Conservation (phyloP, 2,113 vertebrate species). For the Bostrychus sinensis region DNA sequence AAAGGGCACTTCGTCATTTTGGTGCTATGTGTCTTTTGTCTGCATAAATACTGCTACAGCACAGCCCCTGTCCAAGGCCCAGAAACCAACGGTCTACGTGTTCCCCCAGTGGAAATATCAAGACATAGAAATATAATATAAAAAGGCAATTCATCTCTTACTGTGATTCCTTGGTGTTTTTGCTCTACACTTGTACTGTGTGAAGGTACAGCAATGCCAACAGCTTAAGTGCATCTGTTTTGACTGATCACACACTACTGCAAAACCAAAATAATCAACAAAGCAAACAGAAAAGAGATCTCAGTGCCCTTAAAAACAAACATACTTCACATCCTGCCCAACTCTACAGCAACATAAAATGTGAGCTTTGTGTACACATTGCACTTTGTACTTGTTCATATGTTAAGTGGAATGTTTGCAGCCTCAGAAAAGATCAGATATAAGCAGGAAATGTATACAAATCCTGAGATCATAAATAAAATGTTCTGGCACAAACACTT, state of each 20-base stretch:
- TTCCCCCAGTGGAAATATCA: constrained; percentile 54
- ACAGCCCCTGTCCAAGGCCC: constrained; percentile 62
- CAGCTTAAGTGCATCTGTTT: constrained; percentile 17
- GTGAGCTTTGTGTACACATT: constrained; percentile 41
- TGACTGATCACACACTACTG: neutral
- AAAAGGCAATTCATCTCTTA: constrained; percentile 17
- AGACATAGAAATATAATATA: constrained; percentile 42
- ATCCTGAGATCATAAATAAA: constrained; percentile 32
- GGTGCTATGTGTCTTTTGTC: constrained; percentile 63
- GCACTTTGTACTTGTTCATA: constrained; percentile 44
- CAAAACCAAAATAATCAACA: constrained; percentile 24
- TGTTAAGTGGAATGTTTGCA: constrained; percentile 60
- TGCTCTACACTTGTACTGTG: constrained; percentile 8
- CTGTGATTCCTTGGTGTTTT: constrained; percentile 13
- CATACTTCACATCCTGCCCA: constrained; percentile 13
- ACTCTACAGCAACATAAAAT: constrained; percentile 22
- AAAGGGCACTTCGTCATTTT: constrained; percentile 77
- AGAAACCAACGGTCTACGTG: constrained; percentile 37
- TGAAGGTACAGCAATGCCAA: constrained; percentile 24
- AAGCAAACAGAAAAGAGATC: constrained; percentile 22
- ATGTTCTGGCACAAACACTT: constrained; percentile 28
- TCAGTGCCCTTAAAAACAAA: constrained; percentile 28
- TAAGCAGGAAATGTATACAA: constrained; percentile 27
- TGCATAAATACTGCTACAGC: constrained; percentile 76
- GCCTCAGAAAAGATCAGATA: constrained; percentile 21